Conservation (phyloP, 1,140 invertebrate genomes). For the Ptiloglossa arizonensis region DNA sequence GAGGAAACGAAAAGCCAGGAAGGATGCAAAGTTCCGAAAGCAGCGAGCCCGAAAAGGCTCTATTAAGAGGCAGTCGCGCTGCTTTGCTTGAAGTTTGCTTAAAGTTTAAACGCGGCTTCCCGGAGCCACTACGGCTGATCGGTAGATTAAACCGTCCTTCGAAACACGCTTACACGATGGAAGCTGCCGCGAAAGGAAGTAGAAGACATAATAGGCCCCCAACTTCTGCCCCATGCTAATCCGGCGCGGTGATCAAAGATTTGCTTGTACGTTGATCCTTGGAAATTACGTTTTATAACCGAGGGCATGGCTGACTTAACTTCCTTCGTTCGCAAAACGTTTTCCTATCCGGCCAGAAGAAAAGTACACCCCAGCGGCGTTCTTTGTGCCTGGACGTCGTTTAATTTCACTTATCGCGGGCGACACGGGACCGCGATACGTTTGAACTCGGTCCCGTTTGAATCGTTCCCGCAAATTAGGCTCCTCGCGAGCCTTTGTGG, state of each 20-base stretch:
- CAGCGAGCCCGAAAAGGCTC: conserved; percentile 44
- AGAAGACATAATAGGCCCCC: conserved; percentile 24
- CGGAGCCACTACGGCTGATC: conserved; percentile 43
- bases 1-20: conserved; percentile 7
- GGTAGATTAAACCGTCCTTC: conserved; percentile 54
- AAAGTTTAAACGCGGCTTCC: conserved; percentile 47
- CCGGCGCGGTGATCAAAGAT: conserved; percentile 38
- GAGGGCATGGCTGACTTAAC: background rate
- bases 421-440: background rate
- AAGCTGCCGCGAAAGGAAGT: background rate
- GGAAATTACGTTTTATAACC: conserved; percentile 30
- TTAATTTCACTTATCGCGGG: background rate
- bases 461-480: background rate
- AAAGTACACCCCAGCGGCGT: too few species aligned
- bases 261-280: conserved; percentile 28
- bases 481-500: background rate
- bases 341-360: background rate
- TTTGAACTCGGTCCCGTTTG: background rate
- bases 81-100: conserved; percentile 35
- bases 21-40: conserved; percentile 36
- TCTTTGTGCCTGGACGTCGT: conserved; percentile 6
- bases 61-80: conserved; percentile 49
- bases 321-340: conserved; percentile 23
- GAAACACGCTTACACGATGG: conserved; percentile 40
- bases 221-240: conserved; percentile 21